phyloP scores from a whole-genome alignment of 2,888 invertebrate genomes.

The Andrena bucephala region DNA sequence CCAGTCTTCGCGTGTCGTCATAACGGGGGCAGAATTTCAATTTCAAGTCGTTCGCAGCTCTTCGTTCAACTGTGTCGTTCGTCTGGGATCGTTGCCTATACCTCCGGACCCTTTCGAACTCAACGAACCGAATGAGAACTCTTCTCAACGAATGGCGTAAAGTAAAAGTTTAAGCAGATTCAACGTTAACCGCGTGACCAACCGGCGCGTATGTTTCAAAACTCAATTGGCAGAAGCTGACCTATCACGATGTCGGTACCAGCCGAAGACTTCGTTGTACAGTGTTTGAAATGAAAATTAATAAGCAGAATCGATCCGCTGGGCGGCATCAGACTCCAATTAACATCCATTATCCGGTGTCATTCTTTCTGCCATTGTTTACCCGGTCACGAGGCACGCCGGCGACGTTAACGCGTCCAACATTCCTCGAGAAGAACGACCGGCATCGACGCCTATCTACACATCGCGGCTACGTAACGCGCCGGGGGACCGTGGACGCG shows the following conservation, averaged over 20 bases:
- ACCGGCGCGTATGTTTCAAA: no score
- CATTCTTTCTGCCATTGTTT: not conserved
- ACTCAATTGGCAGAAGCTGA: no score
- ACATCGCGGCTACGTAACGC: not conserved
- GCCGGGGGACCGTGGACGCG: not conserved
- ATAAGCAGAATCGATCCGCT: not conserved
- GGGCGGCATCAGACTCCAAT: constrained; percentile 1
- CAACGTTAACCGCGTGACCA: no score
- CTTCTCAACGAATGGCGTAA: no score
- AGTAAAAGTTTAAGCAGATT: no score
- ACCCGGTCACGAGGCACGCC: not conserved
- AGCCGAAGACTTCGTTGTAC: not conserved
- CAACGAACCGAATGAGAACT: no score
- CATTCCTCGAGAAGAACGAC: not conserved
- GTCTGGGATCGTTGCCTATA: not conserved
- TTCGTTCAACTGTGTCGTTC: not conserved
- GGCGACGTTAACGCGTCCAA: not conserved
- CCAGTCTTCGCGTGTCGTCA: not conserved
- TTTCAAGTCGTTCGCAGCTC: not conserved
- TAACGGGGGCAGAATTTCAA: not conserved
- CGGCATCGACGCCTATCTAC: not conserved
- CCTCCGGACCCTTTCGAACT: not conserved
- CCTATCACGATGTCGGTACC: no score
- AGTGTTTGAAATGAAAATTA: not conserved
- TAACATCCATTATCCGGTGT: constrained; percentile 23